phyloP scores from a whole-genome alignment of 1,140 invertebrate species.

The Tribolium madens region DNA sequence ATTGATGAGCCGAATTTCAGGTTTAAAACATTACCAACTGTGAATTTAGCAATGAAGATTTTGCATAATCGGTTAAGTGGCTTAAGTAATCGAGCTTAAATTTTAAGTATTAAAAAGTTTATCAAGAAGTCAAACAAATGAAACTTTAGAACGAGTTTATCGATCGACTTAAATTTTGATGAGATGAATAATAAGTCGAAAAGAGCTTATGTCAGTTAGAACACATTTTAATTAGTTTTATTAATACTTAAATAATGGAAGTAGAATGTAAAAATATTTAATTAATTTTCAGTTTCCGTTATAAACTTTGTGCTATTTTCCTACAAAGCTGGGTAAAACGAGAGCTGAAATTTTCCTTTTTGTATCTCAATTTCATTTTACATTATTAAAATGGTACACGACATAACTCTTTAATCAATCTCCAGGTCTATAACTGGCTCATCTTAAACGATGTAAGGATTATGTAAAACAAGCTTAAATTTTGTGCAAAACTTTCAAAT shows the following conservation, averaged over 20 bases:
- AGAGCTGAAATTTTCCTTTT: neutral
- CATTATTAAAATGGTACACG: neutral
- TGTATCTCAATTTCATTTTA: neutral
- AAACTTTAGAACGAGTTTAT: neutral
- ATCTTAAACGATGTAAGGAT: neutral
- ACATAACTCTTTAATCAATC: neutral
- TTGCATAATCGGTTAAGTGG: neutral
- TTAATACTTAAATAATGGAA: neutral
- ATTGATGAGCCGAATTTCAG: slow-evolving; percentile 7
- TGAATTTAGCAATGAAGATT: too few species aligned
- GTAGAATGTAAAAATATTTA: neutral
- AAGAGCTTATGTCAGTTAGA: neutral
- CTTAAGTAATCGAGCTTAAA: neutral
- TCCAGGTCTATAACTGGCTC: neutral
- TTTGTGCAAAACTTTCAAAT: slow-evolving; percentile 2
- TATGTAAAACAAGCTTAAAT: slow-evolving; percentile 16
- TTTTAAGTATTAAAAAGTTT: neutral
- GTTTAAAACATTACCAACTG: neutral
- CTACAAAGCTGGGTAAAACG: neutral
- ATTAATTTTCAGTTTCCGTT: neutral
- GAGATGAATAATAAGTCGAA: neutral
- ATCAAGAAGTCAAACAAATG: neutral
- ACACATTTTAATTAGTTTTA: neutral
- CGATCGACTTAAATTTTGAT: slow-evolving; percentile 1
- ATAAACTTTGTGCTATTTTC: neutral